Evolutionary conservation across 2,888 invertebrate genomes (phyloP).

Genomic region (Yponomeuta plumbellus): DNA sequence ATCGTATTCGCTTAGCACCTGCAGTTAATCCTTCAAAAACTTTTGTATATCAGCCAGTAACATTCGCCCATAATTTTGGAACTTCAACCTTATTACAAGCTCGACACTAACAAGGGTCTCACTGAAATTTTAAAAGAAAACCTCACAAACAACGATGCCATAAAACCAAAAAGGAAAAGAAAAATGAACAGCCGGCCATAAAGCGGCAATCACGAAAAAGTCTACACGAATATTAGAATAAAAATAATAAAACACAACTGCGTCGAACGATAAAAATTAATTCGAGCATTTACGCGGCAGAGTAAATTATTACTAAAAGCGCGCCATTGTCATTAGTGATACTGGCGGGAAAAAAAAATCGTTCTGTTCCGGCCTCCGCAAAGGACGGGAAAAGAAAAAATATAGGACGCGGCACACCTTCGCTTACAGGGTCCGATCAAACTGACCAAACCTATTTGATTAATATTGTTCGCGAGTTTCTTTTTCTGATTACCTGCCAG

Average conservation of each 20-base stretch:
- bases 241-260: constrained; percentile 10
- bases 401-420: background rate
- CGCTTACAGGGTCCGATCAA: background rate
- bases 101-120: background rate
- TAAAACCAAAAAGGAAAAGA: background rate
- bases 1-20: background rate
- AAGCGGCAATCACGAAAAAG: background rate
- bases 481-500: background rate
- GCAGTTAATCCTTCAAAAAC: background rate
- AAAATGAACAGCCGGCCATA: background rate
- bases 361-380: background rate
- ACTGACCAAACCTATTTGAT: background rate
- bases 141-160: background rate
- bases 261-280: constrained; percentile 7
- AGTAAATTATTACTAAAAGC: constrained; percentile 9
- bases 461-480: background rate
- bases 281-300: constrained; percentile 4
- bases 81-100: too few species aligned
- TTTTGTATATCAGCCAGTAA: background rate
- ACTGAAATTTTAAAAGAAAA: background rate
- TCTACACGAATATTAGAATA: background rate
- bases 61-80: background rate
- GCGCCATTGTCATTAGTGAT: constrained; percentile 8
- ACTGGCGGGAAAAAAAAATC: background rate
- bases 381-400: background rate